Base-by-base conservation (phyloP, 2,113 vertebrate genomes). In the Nibea coibor region DNA sequence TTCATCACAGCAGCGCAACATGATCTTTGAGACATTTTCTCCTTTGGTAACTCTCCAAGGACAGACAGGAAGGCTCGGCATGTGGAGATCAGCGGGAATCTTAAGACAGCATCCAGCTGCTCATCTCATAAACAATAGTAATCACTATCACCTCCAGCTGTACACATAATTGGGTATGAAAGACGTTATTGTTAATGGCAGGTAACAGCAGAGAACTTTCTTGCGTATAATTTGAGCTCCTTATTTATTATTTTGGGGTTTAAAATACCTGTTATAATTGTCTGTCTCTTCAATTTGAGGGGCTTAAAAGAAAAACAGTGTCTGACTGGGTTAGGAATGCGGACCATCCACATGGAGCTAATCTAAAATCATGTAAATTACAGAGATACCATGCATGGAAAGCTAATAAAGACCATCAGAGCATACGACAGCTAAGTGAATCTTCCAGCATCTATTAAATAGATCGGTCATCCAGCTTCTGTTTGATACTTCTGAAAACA, bases 111-210 rank as follows among this genome's bases (percentile, higher is more conserved):
- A 82, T 78, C 51, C 63, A 88, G 81, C 84, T 88, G 89, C 72
- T 88, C 72, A 31, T 82, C 81, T 83, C 59, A 77, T 84, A 88
- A 83, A 83, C 78, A 83, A 77, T 3, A 82, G 61, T 63, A 81
- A 88, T 73, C 84, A 79, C 82, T 6, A 68, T 81, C 88, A 65
- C 86, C 51, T 70, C 62, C 54, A 77, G 80, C 78, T 81, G 70
- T 43, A 70, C 57, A 72, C 42, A 73, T 80, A 67, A 67, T 63
- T 43, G 66, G 39, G 66, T 63, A 72, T 72, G 67, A 77, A 83
- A 83, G 16, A 79, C 35, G 19, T 51, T 64, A 72, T 43, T 83
- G 58, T 76, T 50, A 66, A 31, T 48, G 42, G 2, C 65, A 72
- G 64, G 59, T 62, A 77, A 51, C 22, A 48, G n/a, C 47, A 63